Base-by-base conservation (phyloP, 2,888 invertebrate species). In the Megaustenia siamemsis region DNA sequence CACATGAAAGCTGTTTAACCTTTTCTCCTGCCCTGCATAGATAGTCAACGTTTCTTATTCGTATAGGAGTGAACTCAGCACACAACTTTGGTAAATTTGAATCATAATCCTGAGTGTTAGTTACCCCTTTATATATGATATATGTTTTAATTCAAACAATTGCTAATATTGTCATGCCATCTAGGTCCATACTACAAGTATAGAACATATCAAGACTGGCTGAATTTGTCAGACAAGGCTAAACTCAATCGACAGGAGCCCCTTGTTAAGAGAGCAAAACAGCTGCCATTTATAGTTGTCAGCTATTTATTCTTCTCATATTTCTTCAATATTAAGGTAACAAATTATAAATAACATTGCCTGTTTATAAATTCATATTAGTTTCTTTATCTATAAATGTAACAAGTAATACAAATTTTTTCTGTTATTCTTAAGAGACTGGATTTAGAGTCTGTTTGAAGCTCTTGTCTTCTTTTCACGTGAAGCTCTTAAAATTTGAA, bases 161-260 rank as follows among this genome's bases (percentile, higher is more conserved):
- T 63, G 32, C 12, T 6, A 32, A 32, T 63, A 21, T 63, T 28
- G 32, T 66, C 45, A 12, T 43, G 6, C 12, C 18, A 18, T 86
- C 85, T 94, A 98, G 98, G 99, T 84, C 99, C 99, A 0, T 99
- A 98, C 93, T 98, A 97, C 94, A 96, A 97, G 78, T 99, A 97
- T 93, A 95, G 97, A 90, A 97, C 97, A 15, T 93, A 92, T 84
- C 84, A 90, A 76, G 93, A 93, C 84, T 92, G 92, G 91, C 85
- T 93, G 35, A 86, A 91, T 45, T 85, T 91, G n/a, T 82, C 87
- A 24, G 86, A 88, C 12, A 86, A 87, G 8, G 86, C 86, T 18
- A 89, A 89, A 32, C 88, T 93, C 60, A 90, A 89, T 28, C 87
- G 88, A 32, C 84, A 83, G 43, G 82, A 87, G 28, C 88, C 89